Evolutionary conservation across 2,797 vertebrate species (phyloP), one percentile per base, ranked within the genome.

Genomic region (Myotis vivesi): DNA sequence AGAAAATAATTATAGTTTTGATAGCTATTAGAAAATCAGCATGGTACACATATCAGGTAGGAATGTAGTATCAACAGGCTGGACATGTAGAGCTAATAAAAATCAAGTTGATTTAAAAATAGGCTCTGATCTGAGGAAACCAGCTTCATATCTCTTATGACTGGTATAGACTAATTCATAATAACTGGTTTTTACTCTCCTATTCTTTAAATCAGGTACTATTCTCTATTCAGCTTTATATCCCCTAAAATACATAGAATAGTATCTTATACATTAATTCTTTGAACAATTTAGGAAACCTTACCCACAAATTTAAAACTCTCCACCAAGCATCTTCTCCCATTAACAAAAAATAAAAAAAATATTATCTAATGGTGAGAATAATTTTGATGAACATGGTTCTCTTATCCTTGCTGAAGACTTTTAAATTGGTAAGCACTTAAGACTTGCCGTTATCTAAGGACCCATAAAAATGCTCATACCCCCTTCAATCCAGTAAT

Each of bases 11-110:
- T 71, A 93, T 13, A 19, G 81, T 77, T 90, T 81, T 79, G 44
- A 92, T 8, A 82, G 46, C 62, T 76, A 66, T 44, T 53, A 85
- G 38, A 92, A 91, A 94, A 80, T 51, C 51, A 80, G 59, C 89
- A 91, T 73, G n/a, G 51, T 0, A 93, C 71, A 75, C 64, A 10
- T 3, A 91, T 85, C 86, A 72, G 59, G 15, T 8, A 92, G 72
- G n/a, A 90, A 51, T 28, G 28, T 13, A 75, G 28, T 71, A 87
- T 30, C 46, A 73, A 51, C 13, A 81, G 17, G 87, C 2, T 41
- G 30, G 22, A 49, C 49, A 75, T 41, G 49, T 5, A 80, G 1
- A 44, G 17, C 28, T 88, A 85, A 91, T 55, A 30, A 81, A 95
- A 92, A 53, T 75, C 3, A 69, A 87, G 30, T 19, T 80, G 57